Base-by-base conservation (phyloP, 2,797 vertebrate genomes). In the Anableps anableps region DNA sequence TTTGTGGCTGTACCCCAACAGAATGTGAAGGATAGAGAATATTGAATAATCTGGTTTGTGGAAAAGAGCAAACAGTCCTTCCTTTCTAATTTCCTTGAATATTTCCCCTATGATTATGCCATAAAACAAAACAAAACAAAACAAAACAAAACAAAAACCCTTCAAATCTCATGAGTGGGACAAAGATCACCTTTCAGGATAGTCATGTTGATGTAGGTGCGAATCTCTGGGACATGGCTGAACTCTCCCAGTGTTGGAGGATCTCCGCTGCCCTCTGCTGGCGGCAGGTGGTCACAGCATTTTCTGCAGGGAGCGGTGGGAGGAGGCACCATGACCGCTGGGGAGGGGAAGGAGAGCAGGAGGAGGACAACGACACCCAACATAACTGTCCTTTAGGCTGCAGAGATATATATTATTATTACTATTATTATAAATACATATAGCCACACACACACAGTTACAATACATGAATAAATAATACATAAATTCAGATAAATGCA, bases 171-270 rank as follows among this genome's bases (percentile, higher is more conserved):
- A 53, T 5, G 51, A 53, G 19, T 53, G 51, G 51, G 26, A 26
- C 53, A n/a, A 55, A 9, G 23, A 17, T 77, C 34, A 99, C 98
- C 98, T 95, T 98, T 99, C 81, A 99, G 96, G 84, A 99, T 99
- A 74, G 97, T 98, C 95, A 99, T 98, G 92, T 99, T 98, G 92
- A 99, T 98, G 88, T 95, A 97, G 2, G 98, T 96, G 82, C 94
- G 97, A 83, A 99, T 89, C 81, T 98, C 97, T 0, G 97, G 97
- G 87, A 96, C 80, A 0, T 88, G 73, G 50, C 91, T 95, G 0
- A 81, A 81, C 74, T 48, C 19, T n/a, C 48, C 0, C 21, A n/a
- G 0, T 50, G 86, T 0, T 55, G 83, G 60, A 72, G 64, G 80
- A 0, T 29, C 85, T 66, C 87, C 88, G 4, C 89, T 86, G 76